phyloP scores from a whole-genome alignment of 2,888 invertebrate genomes.

The Apodemia duryi region DNA sequence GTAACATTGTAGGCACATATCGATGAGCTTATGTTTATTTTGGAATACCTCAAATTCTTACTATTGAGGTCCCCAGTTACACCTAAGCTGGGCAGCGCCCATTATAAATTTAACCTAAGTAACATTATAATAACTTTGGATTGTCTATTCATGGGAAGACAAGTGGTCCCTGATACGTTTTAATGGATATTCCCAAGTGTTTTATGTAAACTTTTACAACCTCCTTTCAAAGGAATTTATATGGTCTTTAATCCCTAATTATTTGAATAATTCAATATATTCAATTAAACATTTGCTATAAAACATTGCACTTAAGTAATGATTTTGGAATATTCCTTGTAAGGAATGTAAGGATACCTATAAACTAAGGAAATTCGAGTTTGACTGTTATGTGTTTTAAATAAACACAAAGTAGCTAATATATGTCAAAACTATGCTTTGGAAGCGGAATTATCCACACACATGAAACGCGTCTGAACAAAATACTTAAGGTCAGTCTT shows the following conservation, averaged over 20 bases:
- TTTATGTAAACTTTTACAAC: not conserved
- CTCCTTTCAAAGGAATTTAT: not conserved
- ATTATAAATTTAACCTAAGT: constrained; percentile 48
- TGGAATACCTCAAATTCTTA: constrained; percentile 25
- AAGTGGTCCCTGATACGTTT: constrained; percentile 54
- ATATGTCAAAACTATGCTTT: constrained; percentile 13
- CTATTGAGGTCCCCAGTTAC: not conserved
- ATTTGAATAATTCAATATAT: not conserved
- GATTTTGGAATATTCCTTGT: constrained; percentile 65
- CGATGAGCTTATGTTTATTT: constrained; percentile 67
- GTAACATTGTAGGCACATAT: constrained; percentile 78
- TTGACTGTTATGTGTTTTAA: constrained; percentile 41
- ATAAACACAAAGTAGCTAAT: constrained; percentile 19
- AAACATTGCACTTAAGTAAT: constrained; percentile 13
- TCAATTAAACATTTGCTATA: not conserved
- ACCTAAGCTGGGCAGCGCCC: constrained; percentile 13
- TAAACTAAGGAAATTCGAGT: constrained; percentile 72
- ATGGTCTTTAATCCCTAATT: not conserved
- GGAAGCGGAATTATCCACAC: constrained; percentile 16
- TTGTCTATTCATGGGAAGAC: constrained; percentile 67
- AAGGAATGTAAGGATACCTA: constrained; percentile 67
- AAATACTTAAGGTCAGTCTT: constrained; percentile 75
- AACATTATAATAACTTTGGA: constrained; percentile 72
- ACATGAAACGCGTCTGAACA: constrained; percentile 21
- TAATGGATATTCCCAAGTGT: not conserved